A percentile compares a stretch with the other conserved stretches of the same genome.
Conservation (phyloP, 2,113 vertebrate genomes). For the Cyprinodon tularosa region DNA sequence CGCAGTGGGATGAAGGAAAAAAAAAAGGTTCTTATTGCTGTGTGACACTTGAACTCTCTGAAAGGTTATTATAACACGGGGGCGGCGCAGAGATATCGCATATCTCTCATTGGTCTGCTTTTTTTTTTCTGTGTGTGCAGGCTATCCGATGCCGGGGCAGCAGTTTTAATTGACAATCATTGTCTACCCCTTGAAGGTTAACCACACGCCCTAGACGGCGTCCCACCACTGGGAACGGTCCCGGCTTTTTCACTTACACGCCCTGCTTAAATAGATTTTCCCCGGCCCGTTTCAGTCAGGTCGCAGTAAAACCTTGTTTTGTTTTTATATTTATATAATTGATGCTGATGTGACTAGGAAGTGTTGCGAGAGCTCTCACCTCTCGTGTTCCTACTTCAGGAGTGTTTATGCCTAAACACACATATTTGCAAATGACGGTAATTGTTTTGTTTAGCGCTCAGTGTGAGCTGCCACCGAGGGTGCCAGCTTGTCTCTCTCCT, state of each 20-base stretch:
- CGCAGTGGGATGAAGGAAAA: constrained; percentile 65
- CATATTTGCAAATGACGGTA: constrained; percentile 79
- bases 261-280: constrained; percentile 74
- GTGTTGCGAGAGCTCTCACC: constrained; percentile 52
- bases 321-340: constrained; percentile 52
- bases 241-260: constrained; percentile 73
- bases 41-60: constrained; percentile 81
- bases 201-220: constrained; percentile 72
- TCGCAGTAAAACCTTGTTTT: background rate
- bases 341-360: constrained; percentile 54
- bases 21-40: constrained; percentile 75
- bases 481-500: constrained; percentile 80
- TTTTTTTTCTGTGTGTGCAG: constrained; percentile 21
- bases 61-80: constrained; percentile 83
- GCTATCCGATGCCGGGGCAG: constrained; percentile 66
- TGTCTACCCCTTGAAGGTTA: constrained; percentile 78
- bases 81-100: constrained; percentile 63
- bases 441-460: constrained; percentile 83
- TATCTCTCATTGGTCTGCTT: constrained; percentile 72
- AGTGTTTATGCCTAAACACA: constrained; percentile 77
- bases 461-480: constrained; percentile 80
- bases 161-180: constrained; percentile 80
- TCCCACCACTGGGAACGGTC: constrained; percentile 69
- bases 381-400: constrained; percentile 63
- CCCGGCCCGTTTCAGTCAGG: constrained; percentile 51